Conservation (phyloP, 2,888 invertebrate genomes). For the Exocentrus adspersus region DNA sequence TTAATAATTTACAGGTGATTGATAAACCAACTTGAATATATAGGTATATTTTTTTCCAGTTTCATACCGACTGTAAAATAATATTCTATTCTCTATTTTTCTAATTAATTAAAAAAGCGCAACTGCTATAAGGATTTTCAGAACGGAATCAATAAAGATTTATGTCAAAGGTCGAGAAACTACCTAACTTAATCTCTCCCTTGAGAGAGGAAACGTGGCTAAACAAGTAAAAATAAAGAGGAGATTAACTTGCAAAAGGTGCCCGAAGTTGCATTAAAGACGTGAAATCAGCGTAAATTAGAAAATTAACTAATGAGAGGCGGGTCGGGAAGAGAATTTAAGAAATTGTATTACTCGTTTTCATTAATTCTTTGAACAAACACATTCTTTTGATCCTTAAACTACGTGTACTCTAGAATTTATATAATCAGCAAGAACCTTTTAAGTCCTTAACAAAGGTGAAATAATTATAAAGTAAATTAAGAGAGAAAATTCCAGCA, state of each 20-base stretch:
- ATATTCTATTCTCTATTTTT: too few relatives aligned
- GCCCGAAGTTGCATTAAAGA: slow-evolving; percentile 2
- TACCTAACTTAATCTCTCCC: background rate
- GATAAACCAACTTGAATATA: too few relatives aligned
- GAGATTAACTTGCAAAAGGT: background rate
- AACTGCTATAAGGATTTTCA: too few relatives aligned
- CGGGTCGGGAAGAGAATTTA: background rate
- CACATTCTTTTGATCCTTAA: background rate
- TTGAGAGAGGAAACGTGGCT: background rate
- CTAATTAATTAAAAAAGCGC: too few relatives aligned
- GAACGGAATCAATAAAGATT: too few relatives aligned
- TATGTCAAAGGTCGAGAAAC: background rate
- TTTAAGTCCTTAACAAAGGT: background rate
- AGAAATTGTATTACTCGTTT: slow-evolving; percentile 1
- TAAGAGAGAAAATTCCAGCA: background rate
- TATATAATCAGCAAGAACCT: background rate
- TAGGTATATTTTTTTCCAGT: too few relatives aligned
- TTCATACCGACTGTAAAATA: too few relatives aligned
- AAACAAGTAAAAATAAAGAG: background rate
- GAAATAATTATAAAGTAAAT: background rate
- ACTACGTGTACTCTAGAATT: slow-evolving; percentile 2
- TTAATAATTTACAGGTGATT: too few relatives aligned
- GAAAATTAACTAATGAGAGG: background rate
- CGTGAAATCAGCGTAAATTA: background rate
- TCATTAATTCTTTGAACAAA: background rate